phyloP scores from a whole-genome alignment of 2,113 vertebrate species.

The Hippocampus abdominalis region DNA sequence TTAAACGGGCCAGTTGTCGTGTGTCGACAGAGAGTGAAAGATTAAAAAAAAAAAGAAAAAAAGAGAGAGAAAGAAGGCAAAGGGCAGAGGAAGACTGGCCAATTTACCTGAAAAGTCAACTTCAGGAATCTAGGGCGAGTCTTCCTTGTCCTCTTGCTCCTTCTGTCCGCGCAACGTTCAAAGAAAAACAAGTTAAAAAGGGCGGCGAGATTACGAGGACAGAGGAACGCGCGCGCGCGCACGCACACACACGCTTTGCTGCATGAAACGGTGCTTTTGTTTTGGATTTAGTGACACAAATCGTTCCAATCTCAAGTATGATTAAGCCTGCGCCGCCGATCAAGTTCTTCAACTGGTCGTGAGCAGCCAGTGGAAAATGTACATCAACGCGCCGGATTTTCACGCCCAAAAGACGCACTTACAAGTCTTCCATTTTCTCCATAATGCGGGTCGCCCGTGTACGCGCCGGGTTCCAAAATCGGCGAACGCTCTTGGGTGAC shows the following conservation, averaged over 20 bases:
- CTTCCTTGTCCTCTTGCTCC: neutral
- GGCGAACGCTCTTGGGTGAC: no score
- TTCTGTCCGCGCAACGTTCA: neutral
- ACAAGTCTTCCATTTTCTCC: no score
- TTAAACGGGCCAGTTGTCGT: slow-evolving; percentile 44
- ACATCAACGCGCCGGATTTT: neutral
- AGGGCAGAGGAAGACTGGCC: neutral
- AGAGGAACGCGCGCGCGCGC: neutral
- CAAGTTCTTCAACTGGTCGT: slow-evolving; percentile 30
- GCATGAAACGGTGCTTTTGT: slow-evolving; percentile 42
- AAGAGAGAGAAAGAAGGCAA: slow-evolving; percentile 6
- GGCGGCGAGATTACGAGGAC: neutral
- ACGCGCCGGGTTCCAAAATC: no score
- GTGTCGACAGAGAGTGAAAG: slow-evolving; percentile 53
- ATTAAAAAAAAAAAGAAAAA: slow-evolving; percentile 21
- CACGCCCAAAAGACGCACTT: no score
- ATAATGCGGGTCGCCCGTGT: no score
- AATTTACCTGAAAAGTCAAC: neutral
- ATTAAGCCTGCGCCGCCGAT: slow-evolving; percentile 59
- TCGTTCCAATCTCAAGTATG: slow-evolving; percentile 57
- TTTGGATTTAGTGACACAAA: slow-evolving; percentile 43
- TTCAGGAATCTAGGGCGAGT: no score
- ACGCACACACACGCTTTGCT: neutral
- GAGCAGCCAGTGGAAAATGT: slow-evolving; percentile 16
- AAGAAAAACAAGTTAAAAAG: neutral